Conservation (phyloP, 2,888 invertebrate genomes). For the Hemistola chrysoprasaria region DNA sequence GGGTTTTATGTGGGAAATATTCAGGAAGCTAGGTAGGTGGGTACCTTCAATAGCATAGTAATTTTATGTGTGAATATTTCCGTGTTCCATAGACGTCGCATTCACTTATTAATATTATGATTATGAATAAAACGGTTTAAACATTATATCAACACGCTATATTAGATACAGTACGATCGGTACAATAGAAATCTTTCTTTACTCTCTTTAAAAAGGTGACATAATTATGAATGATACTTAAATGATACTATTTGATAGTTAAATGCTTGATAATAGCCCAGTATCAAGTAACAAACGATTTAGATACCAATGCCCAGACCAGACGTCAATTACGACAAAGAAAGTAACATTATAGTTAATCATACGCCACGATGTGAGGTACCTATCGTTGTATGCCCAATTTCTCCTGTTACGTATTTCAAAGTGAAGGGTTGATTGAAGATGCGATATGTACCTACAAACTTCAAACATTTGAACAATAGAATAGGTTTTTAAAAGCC, state of each 20-base stretch:
- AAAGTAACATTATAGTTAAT: conserved; percentile 46
- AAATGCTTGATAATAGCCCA: conserved; percentile 23
- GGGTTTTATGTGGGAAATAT: conserved; percentile 1
- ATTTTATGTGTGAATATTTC: too few relatives aligned
- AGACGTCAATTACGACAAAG: conserved; percentile 34
- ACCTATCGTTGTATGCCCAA: conserved; percentile 27
- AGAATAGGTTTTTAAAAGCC: too few relatives aligned
- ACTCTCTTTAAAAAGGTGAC: conserved; percentile 2
- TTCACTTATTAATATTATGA: too few relatives aligned
- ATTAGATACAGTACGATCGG: too few relatives aligned
- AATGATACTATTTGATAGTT: too few relatives aligned
- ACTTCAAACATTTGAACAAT: conserved; percentile 24
- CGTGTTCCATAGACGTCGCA: too few relatives aligned
- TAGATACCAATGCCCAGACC: conserved; percentile 25
- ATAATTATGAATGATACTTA: conserved; percentile 1
- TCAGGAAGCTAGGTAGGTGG: too few relatives aligned
- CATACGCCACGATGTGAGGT: conserved; percentile 30
- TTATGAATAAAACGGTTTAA: too few relatives aligned
- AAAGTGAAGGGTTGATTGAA: conserved; percentile 21
- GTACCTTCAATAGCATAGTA: too few relatives aligned
- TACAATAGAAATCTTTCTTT: too few relatives aligned
- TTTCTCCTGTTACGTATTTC: conserved; percentile 43
- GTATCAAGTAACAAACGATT: conserved; percentile 28
- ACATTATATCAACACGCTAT: too few relatives aligned
- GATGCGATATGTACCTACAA: conserved; percentile 19